phyloP scores from a whole-genome alignment of 2,113 vertebrate species.

The Psittacula cyanocephala region DNA sequence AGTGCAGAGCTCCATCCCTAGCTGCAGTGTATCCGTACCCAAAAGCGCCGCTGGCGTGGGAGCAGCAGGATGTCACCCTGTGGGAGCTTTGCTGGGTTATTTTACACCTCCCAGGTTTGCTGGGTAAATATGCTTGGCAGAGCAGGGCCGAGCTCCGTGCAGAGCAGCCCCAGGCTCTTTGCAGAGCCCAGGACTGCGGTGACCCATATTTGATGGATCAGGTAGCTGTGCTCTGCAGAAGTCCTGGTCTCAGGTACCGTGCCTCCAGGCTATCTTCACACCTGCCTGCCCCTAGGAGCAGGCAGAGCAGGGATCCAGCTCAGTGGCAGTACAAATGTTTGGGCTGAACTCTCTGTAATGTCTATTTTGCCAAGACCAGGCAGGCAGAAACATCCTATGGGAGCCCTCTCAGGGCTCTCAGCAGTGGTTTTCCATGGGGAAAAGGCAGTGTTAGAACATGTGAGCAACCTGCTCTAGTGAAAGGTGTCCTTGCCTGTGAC shows the following conservation, averaged over 20 bases:
- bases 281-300: background rate
- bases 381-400: background rate
- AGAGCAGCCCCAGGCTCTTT: background rate
- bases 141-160: background rate
- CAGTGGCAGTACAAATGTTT: background rate
- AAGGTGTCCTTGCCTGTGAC: background rate
- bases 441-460: background rate
- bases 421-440: fast-evolving
- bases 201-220: background rate
- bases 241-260: background rate
- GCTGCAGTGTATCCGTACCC: fast-evolving
- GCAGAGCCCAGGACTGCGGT: background rate
- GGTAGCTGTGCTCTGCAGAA: background rate
- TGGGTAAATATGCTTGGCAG: background rate
- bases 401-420: fast-evolving
- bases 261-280: background rate
- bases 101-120: background rate
- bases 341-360: background rate
- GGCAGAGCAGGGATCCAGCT: background rate
- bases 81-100: background rate
- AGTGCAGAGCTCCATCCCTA: background rate
- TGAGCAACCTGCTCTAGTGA: background rate
- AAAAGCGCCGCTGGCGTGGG: background rate
- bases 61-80: background rate
- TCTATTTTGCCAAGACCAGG: background rate